Evolutionary conservation across 2,888 invertebrate species (phyloP), one percentile per base, ranked within the genome.

Genomic region (Drosophila merina): DNA sequence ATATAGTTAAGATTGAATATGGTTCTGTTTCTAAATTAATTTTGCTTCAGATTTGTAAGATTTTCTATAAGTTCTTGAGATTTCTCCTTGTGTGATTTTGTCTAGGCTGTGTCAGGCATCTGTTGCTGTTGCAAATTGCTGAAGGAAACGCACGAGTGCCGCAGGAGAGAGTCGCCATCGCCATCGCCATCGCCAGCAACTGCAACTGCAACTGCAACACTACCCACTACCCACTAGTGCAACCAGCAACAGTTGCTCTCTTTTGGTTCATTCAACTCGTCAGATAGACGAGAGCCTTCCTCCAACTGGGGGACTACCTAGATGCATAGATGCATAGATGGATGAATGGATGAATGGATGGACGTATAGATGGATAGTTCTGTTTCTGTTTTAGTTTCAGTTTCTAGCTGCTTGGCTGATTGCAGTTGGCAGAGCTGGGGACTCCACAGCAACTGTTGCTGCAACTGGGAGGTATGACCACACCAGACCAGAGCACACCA

Each of bases 61-160:
- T 20, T 20, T 20, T 20, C 1, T 20, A 20, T 2, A 20, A 20
- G 1, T 20, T 20, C 20, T 20, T 1, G 2, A 20, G 20, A 20
- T 20, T 44, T 44, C 20, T 44, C 10, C 10, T 20, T 10, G 44
- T 44, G 44, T 44, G 31, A 26, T 30, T 57, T 49, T 33, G 52
- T 25, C 48, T 58, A 59, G 52, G 38, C 71, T 50, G 74, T 82
- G 68, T 70, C 71, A 58, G 86, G 84, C 81, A 86, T 86, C 76
- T 77, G 73, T 42, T 69, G 48, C 76, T 84, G 76, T 73, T 76
- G 79, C 76, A 73, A 85, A 87, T 87, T 83, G 88, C 83, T 77
- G 76, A 83, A 87, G 87, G 87, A 84, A 85, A 86, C 86, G 86
- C 84, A 84, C 87, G 87, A 85, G 82, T 86, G 82, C 56, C 66